Evolutionary conservation across 2,797 vertebrate genomes (phyloP), one percentile per base, ranked within the genome.

Genomic region (Semaprochilodus insignis): DNA sequence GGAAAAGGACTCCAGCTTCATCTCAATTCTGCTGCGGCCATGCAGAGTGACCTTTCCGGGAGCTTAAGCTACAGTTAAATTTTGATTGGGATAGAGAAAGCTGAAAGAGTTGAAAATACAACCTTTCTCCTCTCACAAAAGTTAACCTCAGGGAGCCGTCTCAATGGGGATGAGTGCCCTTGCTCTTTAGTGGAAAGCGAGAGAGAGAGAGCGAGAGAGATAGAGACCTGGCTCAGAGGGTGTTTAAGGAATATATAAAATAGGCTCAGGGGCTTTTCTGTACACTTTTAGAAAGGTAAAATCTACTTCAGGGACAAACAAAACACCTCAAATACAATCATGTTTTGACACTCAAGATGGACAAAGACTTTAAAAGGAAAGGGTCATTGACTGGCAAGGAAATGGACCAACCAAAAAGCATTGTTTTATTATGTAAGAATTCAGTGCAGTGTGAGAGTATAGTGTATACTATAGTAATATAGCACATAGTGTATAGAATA

Each of bases 131-230:
- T 88, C 85, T 83, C 85, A 88, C 90, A 88, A 88, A 91, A 81
- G 85, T 85, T 91, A 92, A 94, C 93, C 94, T 94, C 92, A 91
- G 93, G 88, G 87, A 89, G 78, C 82, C 78, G 83, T 81, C 78
- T 87, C 87, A 85, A 84, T 83, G 85, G 90, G 84, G 77, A 88
- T 78, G 75, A 86, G 87, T 52, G 51, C 66, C 65, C 77, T 88
- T 85, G 80, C 85, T 80, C 87, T 87, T 89, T 65, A 14, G 79
- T 65, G 83, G 77, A 90, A n/a, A 74, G 73, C 83, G 57, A 55
- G 80, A 62, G 14, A 17, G 36, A 25, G n/a, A 13, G 14, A 17
- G 36, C 21, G n/a, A 13, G 52, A n/a, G 63, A 40, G 48, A 36
- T 72, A 69, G 21, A 6, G 31, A 14, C 19, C 31, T 60, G 2